A percentile compares a stretch with the other conserved stretches of the same genome.
These are phyloP conservation scores for Caenorhabditis sulstoni DNA, from an alignment of 2,888 invertebrate species.

Conservation along the genomic window DNA sequence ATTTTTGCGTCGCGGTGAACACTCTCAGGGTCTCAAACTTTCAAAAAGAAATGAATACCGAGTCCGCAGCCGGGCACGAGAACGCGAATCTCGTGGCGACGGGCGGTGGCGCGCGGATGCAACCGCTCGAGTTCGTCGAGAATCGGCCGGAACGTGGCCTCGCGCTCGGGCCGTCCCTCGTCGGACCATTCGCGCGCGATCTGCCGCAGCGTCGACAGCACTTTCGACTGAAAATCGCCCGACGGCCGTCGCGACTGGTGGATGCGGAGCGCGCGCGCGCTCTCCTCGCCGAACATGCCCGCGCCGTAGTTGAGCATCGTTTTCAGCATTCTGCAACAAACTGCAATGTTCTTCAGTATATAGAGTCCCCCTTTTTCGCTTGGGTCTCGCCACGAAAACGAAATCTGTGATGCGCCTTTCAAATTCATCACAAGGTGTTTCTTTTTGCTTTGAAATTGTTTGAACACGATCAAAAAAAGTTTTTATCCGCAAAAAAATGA, in stretches of 20 bases:
- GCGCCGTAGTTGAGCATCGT: conserved; percentile 50
- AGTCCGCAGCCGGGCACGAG: conserved; percentile 97
- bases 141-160: conserved; percentile 89
- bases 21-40: too few species aligned
- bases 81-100: conserved; percentile 85
- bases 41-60: too few species aligned
- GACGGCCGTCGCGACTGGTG: conserved; percentile 65
- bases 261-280: conserved; percentile 52
- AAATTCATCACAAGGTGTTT: too few species aligned
- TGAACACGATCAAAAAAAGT: too few species aligned
- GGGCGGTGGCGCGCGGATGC: conserved; percentile 82
- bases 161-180: conserved; percentile 80
- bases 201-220: conserved; percentile 94
- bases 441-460: too few species aligned
- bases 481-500: too few species aligned
- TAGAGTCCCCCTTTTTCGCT: too few species aligned
- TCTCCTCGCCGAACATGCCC: conserved; percentile 58
- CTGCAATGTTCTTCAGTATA: too few species aligned
- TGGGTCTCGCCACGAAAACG: too few species aligned
- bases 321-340: conserved; percentile 54
- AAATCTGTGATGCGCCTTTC: too few species aligned
- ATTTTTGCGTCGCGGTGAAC: too few species aligned
- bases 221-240: conserved; percentile 86
- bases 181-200: conserved; percentile 97
- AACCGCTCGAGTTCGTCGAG: conserved; percentile 88